Percentiles rank a stretch among this genome's conserved stretches.
Conservation (phyloP, 2,888 invertebrate species). For the Crioceris asparagi region DNA sequence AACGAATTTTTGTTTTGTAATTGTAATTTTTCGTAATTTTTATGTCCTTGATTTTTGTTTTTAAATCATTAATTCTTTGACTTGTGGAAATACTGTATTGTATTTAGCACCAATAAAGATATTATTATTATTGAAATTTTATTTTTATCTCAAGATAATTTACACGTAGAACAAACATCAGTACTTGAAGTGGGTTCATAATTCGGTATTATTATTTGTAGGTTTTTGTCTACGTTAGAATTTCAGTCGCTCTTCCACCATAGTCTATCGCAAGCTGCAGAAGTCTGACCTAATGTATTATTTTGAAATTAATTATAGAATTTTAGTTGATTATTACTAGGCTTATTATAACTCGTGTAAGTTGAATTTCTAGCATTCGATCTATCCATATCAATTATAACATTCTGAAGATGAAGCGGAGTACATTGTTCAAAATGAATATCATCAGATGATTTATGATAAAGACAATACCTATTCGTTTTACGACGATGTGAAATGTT, state of each 20-base stretch:
- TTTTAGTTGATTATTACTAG: neutral
- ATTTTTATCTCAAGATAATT: slow-evolving; percentile 1
- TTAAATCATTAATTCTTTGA: too few relatives aligned
- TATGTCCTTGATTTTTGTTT: too few relatives aligned
- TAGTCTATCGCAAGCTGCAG: slow-evolving; percentile 16
- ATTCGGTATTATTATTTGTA: slow-evolving; percentile 1
- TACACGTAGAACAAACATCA: slow-evolving; percentile 9
- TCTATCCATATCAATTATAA: too few relatives aligned
- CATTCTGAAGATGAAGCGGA: too few relatives aligned
- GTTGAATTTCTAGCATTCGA: too few relatives aligned
- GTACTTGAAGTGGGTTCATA: neutral
- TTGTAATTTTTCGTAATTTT: too few relatives aligned
- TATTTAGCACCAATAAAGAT: too few relatives aligned
- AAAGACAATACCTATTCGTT: neutral
- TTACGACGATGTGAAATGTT: slow-evolving; percentile 5
- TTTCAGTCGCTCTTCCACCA: slow-evolving; percentile 15
- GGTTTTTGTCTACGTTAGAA: neutral
- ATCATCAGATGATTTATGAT: neutral
- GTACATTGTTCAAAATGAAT: too few relatives aligned
- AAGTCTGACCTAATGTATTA: slow-evolving; percentile 12
- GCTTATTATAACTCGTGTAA: slow-evolving; percentile 4
- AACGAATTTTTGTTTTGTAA: too few relatives aligned
- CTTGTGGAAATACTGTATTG: too few relatives aligned
- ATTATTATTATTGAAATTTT: slow-evolving; percentile 9
- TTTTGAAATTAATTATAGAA: neutral